Evolutionary conservation across 2,113 vertebrate species (phyloP).

Genomic region (Camarhynchus parvulus): DNA sequence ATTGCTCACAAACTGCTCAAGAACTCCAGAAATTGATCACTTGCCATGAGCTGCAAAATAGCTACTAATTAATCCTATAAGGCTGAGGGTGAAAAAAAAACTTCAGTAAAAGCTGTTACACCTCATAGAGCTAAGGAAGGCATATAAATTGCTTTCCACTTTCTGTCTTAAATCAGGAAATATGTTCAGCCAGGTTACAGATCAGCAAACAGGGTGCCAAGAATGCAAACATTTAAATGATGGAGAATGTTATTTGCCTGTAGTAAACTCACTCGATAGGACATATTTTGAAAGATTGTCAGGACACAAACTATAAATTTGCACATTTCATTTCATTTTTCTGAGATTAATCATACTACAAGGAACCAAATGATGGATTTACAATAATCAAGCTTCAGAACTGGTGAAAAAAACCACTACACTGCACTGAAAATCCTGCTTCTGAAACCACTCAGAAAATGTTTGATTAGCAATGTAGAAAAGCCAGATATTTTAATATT

Average conservation of each 20-base stretch:
- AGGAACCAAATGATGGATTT: conserved; percentile 42
- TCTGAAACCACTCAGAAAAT: conserved; percentile 9
- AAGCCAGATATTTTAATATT: neutral
- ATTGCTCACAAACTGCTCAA: neutral
- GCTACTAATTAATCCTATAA: conserved; percentile 46
- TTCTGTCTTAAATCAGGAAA: conserved; percentile 42
- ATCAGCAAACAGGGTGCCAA: conserved; percentile 53
- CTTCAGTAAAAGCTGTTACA: conserved; percentile 16
- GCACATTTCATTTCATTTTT: conserved; percentile 33
- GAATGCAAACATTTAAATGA: conserved; percentile 51
- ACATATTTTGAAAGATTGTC: conserved; percentile 19
- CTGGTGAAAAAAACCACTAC: fast-evolving
- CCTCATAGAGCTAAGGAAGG: neutral
- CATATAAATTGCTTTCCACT: conserved; percentile 33
- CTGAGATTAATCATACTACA: conserved; percentile 38
- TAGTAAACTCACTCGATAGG: neutral
- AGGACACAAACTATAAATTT: conserved; percentile 37
- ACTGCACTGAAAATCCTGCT: neutral
- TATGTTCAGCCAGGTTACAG: conserved; percentile 43
- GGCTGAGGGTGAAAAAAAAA: neutral
- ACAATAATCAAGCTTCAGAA: neutral
- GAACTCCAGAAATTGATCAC: conserved; percentile 1
- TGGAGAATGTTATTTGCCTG: conserved; percentile 30
- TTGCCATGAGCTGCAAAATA: conserved; percentile 9
- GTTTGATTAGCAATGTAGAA: neutral